A percentile compares a stretch with the other conserved stretches of the same genome.
Conservation (phyloP, 2,888 invertebrate species). For the Pomacea canaliculata region DNA sequence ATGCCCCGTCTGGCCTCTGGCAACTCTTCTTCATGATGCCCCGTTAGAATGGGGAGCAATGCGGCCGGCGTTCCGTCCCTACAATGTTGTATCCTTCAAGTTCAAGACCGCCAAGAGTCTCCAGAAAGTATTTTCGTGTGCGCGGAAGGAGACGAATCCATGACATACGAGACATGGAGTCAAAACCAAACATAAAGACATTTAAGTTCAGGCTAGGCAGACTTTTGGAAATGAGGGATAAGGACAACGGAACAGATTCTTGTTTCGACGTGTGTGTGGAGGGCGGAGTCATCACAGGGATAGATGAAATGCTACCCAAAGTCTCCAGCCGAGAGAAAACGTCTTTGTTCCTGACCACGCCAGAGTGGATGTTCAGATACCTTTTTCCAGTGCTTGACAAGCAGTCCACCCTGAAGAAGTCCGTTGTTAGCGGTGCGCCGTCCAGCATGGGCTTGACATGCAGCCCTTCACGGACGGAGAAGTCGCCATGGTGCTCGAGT, state of each 20-base stretch:
- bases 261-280: no score
- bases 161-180: constrained; percentile 87
- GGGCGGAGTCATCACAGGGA: no score
- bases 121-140: constrained; percentile 58
- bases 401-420: constrained; percentile 64
- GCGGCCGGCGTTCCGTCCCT: constrained; percentile 74
- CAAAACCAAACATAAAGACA: constrained; percentile 72
- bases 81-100: constrained; percentile 75
- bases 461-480: constrained; percentile 45
- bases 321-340: constrained; percentile 25
- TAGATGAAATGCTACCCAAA: no score
- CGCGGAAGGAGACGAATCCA: constrained; percentile 64
- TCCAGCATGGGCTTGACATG: constrained; percentile 48
- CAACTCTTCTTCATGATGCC: no score
- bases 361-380: constrained; percentile 80
- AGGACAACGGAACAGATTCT: no score
- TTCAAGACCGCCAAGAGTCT: constrained; percentile 71
- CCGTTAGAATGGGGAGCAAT: constrained; percentile 63
- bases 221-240: no score
- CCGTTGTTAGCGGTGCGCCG: constrained; percentile 48
- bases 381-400: constrained; percentile 63
- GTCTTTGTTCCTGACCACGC: constrained; percentile 66
- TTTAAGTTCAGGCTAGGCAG: constrained; percentile 15
- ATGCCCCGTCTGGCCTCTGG: no score
- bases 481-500: constrained; percentile 60